Conservation (phyloP, 2,113 vertebrate species). For the Aramus guarauna region DNA sequence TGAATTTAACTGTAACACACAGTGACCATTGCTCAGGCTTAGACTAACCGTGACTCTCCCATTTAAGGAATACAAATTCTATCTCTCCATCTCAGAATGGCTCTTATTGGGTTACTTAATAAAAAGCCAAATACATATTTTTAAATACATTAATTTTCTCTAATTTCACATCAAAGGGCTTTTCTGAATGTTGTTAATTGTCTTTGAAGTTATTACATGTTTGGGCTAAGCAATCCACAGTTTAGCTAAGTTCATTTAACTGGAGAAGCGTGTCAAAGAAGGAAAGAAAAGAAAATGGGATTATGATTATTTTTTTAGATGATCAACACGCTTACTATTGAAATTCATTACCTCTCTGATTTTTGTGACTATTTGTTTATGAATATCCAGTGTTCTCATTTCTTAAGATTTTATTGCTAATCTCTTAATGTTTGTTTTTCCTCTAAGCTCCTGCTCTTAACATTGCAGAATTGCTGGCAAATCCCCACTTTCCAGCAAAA, state of each 20-base stretch:
- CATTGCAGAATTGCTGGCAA: background rate
- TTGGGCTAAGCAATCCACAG: background rate
- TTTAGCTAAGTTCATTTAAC: background rate
- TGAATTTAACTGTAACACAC: background rate
- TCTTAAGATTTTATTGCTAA: background rate
- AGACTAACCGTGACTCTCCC: background rate
- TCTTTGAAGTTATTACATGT: slow-evolving; percentile 24
- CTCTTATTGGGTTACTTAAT: background rate
- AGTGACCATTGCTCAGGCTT: background rate
- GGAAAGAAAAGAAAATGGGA: slow-evolving; percentile 4
- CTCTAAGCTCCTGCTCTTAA: background rate
- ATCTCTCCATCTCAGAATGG: background rate
- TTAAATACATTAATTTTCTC: background rate
- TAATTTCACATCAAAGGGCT: slow-evolving; percentile 33
- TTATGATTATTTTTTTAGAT: background rate
- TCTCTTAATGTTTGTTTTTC: background rate
- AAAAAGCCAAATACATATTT: background rate
- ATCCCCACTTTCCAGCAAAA: background rate
- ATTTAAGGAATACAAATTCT: background rate
- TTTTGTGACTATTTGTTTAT: slow-evolving; percentile 13
- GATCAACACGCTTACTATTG: background rate
- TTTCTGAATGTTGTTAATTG: slow-evolving; percentile 17
- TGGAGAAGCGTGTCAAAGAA: background rate
- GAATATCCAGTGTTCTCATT: background rate
- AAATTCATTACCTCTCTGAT: background rate